These are phyloP conservation scores for Calycopis cecrops DNA, from an alignment of 1,140 invertebrate species.

Conservation along the genomic window DNA sequence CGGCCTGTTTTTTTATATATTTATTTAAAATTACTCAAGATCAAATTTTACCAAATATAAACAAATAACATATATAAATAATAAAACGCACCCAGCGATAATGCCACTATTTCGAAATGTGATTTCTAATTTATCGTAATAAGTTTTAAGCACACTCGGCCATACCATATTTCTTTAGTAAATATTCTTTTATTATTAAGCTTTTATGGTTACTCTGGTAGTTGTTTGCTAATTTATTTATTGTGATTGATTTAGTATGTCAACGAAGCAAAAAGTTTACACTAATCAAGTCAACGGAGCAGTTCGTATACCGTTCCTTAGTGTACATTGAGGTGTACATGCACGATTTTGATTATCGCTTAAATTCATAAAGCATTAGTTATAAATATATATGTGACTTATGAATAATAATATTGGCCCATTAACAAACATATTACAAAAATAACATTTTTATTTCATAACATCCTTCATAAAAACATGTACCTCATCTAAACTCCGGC, in stretches of 20 bases:
- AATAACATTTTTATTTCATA: neutral
- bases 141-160: slow-evolving; percentile 30
- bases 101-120: slow-evolving; percentile 25
- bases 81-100: slow-evolving; percentile 35
- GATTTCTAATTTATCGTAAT: slow-evolving; percentile 37
- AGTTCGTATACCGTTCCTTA: too few species aligned
- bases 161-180: slow-evolving; percentile 26
- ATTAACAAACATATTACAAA: too few species aligned
- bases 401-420: too few species aligned
- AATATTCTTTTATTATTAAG: neutral
- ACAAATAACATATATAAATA: neutral
- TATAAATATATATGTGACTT: too few species aligned
- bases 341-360: too few species aligned
- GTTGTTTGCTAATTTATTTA: neutral
- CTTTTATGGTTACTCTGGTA: neutral
- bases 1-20: too few species aligned
- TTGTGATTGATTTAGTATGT: neutral
- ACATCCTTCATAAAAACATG: neutral
- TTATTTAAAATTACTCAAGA: neutral
- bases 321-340: too few species aligned
- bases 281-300: too few species aligned
- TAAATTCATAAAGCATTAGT: too few species aligned
- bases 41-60: too few species aligned
- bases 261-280: too few species aligned
- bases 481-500: too few species aligned